A percentile compares a stretch with the other conserved stretches of the same genome.
phyloP scores from a whole-genome alignment of 2,797 vertebrate genomes.

The Sebastes nivosus region DNA sequence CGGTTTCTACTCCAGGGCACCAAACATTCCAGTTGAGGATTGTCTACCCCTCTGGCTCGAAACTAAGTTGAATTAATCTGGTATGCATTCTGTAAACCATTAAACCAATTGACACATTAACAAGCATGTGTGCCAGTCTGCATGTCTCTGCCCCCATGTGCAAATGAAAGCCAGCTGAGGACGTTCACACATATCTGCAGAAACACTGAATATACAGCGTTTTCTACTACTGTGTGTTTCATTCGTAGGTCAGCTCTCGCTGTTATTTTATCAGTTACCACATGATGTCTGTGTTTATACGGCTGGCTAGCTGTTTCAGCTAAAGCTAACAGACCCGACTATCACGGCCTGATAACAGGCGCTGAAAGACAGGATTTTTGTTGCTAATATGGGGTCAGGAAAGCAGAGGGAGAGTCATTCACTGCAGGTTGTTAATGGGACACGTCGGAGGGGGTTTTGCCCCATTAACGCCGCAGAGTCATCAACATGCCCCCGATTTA shows the following conservation, averaged over 20 bases:
- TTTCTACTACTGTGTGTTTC: neutral
- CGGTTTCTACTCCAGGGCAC: slow-evolving; percentile 33
- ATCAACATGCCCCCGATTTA: slow-evolving; percentile 24
- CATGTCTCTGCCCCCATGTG: slow-evolving; percentile 33
- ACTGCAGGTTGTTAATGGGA: slow-evolving; percentile 42
- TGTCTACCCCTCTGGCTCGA: slow-evolving; percentile 23
- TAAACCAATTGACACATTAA: slow-evolving; percentile 77
- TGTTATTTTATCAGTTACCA: slow-evolving; percentile 53
- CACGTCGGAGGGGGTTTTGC: slow-evolving; percentile 28
- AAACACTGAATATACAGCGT: neutral
- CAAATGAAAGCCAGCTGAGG: slow-evolving; percentile 70
- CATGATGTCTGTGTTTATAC: slow-evolving; percentile 61
- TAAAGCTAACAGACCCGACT: slow-evolving; percentile 51
- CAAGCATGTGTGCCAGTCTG: slow-evolving; percentile 65
- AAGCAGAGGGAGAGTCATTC: slow-evolving; percentile 11
- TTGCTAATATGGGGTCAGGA: slow-evolving; percentile 54
- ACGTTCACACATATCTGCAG: neutral
- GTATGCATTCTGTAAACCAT: slow-evolving; percentile 74
- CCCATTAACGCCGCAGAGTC: slow-evolving; percentile 36
- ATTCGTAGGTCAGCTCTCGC: neutral
- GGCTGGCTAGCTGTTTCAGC: slow-evolving; percentile 42
- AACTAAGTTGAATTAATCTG: slow-evolving; percentile 62
- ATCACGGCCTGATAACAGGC: slow-evolving; percentile 49
- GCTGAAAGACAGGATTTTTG: slow-evolving; percentile 38
- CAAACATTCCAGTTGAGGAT: slow-evolving; percentile 38